phyloP scores from a whole-genome alignment of 2,113 vertebrate genomes.

The Corythaixoides concolor region DNA sequence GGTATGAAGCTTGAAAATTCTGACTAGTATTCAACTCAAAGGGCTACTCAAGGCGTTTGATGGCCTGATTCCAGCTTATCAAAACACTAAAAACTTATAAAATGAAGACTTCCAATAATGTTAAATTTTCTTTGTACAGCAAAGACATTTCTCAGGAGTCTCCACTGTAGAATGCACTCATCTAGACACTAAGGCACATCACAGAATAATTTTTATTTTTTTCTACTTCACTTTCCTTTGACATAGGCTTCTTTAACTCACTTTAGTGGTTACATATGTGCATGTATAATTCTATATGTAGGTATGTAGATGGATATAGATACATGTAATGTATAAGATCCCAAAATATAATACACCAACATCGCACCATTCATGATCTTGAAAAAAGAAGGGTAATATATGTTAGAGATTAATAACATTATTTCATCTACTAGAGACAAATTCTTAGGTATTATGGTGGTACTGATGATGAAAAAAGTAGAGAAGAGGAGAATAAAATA shows the following conservation, averaged over 20 bases:
- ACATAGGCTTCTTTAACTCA: neutral
- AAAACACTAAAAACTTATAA: neutral
- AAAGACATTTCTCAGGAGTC: neutral
- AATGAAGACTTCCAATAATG: neutral
- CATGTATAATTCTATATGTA: neutral
- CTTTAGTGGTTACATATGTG: neutral
- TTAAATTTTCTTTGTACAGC: neutral
- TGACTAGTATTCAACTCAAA: neutral
- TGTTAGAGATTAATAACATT: neutral
- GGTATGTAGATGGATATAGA: neutral
- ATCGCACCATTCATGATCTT: neutral
- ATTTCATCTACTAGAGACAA: neutral
- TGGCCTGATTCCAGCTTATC: neutral
- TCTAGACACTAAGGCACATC: neutral
- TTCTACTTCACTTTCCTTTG: neutral
- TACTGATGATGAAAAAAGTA: neutral
- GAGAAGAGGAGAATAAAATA: neutral
- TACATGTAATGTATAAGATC: neutral
- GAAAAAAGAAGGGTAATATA: neutral
- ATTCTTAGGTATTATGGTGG: neutral
- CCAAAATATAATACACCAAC: rapidly evolving
- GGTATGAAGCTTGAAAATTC: neutral
- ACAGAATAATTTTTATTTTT: neutral
- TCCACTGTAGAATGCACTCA: neutral
- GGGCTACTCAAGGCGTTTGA: neutral